A percentile compares a stretch with the other conserved stretches of the same genome.
These are phyloP conservation scores for Pomacea maculata DNA, from an alignment of 1,140 invertebrate species.

Conservation along the genomic window DNA sequence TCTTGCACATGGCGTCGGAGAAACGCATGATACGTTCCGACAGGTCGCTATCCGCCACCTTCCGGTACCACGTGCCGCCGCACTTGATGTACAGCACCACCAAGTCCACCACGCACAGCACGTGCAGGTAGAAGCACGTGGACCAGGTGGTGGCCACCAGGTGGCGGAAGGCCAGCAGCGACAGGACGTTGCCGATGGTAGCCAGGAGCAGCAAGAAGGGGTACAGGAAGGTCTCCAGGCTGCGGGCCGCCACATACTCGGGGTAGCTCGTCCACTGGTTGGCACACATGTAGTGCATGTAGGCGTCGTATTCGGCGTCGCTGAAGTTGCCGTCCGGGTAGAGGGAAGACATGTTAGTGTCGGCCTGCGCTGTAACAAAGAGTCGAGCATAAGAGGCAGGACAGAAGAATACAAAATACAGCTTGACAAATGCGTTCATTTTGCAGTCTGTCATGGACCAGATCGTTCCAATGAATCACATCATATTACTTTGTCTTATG, in stretches of 20 bases:
- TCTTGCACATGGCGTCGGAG: constrained; percentile 59
- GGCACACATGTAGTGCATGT: not conserved
- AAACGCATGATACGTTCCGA: constrained; percentile 38
- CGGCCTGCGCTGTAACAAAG: constrained; percentile 15
- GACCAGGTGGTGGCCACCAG: constrained; percentile 57
- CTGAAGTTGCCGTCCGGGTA: not conserved
- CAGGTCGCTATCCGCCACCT: not conserved
- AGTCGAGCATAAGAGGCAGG: too few relatives aligned
- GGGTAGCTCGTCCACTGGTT: not conserved
- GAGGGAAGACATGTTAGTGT: constrained; percentile 3
- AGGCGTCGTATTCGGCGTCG: constrained; percentile 7
- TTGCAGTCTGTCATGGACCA: too few relatives aligned
- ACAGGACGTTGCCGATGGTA: constrained; percentile 53
- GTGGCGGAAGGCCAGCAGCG: constrained; percentile 45
- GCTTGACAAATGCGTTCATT: too few relatives aligned
- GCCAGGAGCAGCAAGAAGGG: constrained; percentile 57
- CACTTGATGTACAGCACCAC: constrained; percentile 56
- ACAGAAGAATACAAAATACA: too few relatives aligned
- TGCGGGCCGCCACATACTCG: constrained; percentile 14
- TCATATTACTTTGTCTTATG: too few relatives aligned
- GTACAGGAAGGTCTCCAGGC: constrained; percentile 41
- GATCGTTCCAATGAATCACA: too few relatives aligned
- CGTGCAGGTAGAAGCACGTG: constrained; percentile 60
- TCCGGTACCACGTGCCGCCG: constrained; percentile 31
- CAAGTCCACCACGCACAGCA: constrained; percentile 51